Percentiles rank a stretch among this genome's conserved stretches.
Conservation (phyloP, 2,797 vertebrate genomes). For the Mormyrus hasselquistii region DNA sequence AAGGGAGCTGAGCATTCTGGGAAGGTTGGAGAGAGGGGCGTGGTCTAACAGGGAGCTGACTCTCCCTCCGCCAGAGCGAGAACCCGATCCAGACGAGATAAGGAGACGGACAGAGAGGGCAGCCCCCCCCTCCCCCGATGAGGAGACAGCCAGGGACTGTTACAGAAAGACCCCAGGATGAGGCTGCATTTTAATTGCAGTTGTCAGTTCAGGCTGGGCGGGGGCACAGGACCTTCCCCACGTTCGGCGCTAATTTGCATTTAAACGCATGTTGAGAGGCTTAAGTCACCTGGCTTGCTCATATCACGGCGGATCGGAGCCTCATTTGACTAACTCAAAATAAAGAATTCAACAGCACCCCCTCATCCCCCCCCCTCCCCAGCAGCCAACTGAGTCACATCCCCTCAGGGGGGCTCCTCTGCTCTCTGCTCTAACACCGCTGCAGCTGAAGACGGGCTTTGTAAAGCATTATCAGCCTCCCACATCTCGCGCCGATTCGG, state of each 20-base stretch:
- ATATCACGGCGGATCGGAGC: not conserved
- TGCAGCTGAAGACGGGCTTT: constrained; percentile 12
- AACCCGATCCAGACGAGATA: not conserved
- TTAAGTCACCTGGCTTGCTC: not conserved
- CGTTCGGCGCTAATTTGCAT: not conserved
- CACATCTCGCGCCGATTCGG: not conserved
- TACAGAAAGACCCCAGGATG: not conserved
- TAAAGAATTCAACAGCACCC: not conserved
- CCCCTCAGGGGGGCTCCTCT: not conserved
- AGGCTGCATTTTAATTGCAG: not conserved
- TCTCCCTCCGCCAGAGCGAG: too few relatives aligned
- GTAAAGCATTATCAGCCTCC: constrained; percentile 7
- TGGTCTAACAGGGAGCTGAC: not conserved
- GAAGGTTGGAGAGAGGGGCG: not conserved
- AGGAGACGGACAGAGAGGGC: not conserved
- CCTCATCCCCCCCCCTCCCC: not conserved
- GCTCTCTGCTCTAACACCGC: not conserved
- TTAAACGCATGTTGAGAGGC: not conserved
- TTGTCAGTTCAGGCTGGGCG: not conserved
- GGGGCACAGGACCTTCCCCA: not conserved
- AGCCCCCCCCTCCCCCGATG: not conserved
- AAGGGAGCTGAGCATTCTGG: not conserved
- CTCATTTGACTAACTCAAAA: not conserved
- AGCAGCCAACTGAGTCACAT: constrained; percentile 3
- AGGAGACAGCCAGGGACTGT: not conserved